Evolutionary conservation across 1,140 invertebrate species (phyloP), one percentile per base, ranked within the genome.

Genomic region (Drosophila arizonae): DNA sequence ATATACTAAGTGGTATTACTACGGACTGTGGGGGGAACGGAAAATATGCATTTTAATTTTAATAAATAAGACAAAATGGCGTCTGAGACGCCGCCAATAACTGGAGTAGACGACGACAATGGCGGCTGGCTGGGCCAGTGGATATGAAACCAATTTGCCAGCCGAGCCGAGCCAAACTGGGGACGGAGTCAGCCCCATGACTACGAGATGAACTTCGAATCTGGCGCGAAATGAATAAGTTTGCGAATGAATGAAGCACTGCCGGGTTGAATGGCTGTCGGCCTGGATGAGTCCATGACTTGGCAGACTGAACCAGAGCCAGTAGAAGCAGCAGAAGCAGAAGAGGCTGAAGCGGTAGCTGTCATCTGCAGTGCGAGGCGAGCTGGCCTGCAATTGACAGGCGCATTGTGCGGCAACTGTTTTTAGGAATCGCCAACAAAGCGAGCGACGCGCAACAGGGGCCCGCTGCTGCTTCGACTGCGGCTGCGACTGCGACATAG

Each of bases 1-100:
- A 24, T 24, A 24, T 24, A 30, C 28, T 4, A 26, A 51, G 52
- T n/a, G 21, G 41, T 24, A 46, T 24, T 50, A 61, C 50, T 48
- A 39, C 17, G 17, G 45, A 6, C 13, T 64, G 68, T 57, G 43
- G 52, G 46, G 46, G 46, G 68, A 68, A 64, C 65, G 64, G 43
- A 61, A 77, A 69, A 72, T 81, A 78, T 86, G 69, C 64, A 88
- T 87, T 87, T 88, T 87, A 86, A 87, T 87, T 88, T 88, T 82
- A 77, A 87, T 87, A 87, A 87, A 87, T 74, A 88, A 87, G 79
- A 78, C 76, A 74, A 82, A 88, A 88, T 82, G 84, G 84, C 72
- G 79, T 63, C 76, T 61, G 55, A 86, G 67, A 50, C 62, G 66
- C 50, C 67, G 61, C 66, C 81, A 77, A 81, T 78, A 86, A 86